These are phyloP conservation scores for Setophaga petechia DNA, from an alignment of 2,113 vertebrate species.

Conservation along the genomic window DNA sequence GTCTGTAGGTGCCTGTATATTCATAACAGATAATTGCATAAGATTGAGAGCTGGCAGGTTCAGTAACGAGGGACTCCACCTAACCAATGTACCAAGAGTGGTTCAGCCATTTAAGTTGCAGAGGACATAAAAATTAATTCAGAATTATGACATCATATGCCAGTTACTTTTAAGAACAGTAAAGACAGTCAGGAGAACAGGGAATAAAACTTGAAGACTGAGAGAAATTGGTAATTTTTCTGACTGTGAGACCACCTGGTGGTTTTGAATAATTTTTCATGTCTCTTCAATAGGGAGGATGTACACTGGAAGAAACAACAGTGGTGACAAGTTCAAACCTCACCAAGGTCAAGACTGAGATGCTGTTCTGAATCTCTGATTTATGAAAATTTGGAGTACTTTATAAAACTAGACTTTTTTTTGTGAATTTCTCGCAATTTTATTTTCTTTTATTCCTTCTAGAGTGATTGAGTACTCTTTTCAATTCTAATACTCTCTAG, in stretches of 20 bases:
- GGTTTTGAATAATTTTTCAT: background rate
- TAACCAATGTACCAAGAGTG: background rate
- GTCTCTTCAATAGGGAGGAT: background rate
- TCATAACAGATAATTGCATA: constrained; percentile 16
- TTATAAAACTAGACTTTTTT: background rate
- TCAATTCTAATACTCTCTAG: background rate
- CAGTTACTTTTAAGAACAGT: background rate
- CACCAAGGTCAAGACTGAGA: background rate
- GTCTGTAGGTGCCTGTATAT: constrained; percentile 2
- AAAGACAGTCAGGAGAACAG: background rate
- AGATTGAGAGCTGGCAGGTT: background rate
- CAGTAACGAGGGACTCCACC: background rate
- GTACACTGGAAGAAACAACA: background rate
- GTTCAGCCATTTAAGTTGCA: background rate
- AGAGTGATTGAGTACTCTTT: background rate
- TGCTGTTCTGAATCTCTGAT: background rate
- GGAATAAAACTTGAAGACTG: background rate
- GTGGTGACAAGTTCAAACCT: background rate
- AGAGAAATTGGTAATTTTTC: background rate
- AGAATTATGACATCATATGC: background rate
- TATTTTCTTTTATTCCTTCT: background rate
- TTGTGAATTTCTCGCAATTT: background rate
- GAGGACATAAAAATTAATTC: constrained; percentile 5
- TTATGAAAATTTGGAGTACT: background rate
- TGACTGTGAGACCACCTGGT: background rate